These are phyloP conservation scores for Sakesphorus luctuosus DNA, from an alignment of 2,113 vertebrate species.

Conservation along the genomic window DNA sequence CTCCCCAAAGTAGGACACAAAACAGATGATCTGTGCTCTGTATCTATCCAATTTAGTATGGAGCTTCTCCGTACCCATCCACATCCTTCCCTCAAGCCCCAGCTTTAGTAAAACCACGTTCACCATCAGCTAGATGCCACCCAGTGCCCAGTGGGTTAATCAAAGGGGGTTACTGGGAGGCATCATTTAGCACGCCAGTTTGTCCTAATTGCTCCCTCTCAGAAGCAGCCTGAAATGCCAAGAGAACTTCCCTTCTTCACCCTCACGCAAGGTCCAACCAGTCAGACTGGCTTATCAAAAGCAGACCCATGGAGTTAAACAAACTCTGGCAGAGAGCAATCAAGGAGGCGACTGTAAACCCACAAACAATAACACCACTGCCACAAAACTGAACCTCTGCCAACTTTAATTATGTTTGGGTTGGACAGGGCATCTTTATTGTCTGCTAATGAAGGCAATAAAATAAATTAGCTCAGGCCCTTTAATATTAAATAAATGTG, in stretches of 20 bases:
- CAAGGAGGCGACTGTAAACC: constrained; percentile 65
- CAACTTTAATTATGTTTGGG: constrained; percentile 75
- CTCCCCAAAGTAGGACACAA: background rate
- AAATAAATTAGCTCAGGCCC: constrained; percentile 51
- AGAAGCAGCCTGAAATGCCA: constrained; percentile 3
- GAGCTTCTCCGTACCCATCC: background rate
- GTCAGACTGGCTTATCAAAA: constrained; percentile 78
- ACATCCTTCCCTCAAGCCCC: background rate
- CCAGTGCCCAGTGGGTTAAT: background rate
- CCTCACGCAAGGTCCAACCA: constrained; percentile 80
- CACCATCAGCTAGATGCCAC: background rate
- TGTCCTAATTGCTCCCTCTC: constrained; percentile 60
- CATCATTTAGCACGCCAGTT: background rate
- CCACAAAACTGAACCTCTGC: constrained; percentile 69
- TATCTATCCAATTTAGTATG: fast-evolving
- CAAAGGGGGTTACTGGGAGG: background rate
- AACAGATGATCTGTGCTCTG: fast-evolving
- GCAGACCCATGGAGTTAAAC: constrained; percentile 75
- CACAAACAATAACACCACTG: constrained; percentile 44
- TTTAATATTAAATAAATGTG: constrained; percentile 55
- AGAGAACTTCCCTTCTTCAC: constrained; percentile 49
- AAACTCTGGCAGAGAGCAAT: constrained; percentile 80
- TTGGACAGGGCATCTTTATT: constrained; percentile 68
- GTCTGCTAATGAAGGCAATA: constrained; percentile 63
- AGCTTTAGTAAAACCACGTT: background rate